phyloP scores from a whole-genome alignment of 2,888 invertebrate species.

The Acleris literana region DNA sequence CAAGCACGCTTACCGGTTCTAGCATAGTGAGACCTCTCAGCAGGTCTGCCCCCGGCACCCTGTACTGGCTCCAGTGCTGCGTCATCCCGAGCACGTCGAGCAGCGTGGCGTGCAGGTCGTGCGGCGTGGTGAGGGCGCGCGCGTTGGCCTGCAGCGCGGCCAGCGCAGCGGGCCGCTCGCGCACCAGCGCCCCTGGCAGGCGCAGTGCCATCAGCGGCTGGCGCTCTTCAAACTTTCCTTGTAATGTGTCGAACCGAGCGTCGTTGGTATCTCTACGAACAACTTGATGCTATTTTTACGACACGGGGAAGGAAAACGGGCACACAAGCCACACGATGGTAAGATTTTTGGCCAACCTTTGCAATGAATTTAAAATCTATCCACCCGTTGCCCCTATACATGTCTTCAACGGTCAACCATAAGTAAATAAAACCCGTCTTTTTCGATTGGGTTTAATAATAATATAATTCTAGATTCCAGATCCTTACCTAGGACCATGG shows the following conservation, averaged over 20 bases:
- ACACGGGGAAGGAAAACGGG: too few relatives aligned
- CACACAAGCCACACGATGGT: too few relatives aligned
- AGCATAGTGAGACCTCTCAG: slow-evolving; percentile 85
- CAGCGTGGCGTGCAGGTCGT: slow-evolving; percentile 93
- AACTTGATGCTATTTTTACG: too few relatives aligned
- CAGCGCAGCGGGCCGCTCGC: slow-evolving; percentile 83
- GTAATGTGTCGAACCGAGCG: too few relatives aligned
- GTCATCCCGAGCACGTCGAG: slow-evolving; percentile 85
- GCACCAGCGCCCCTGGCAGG: slow-evolving; percentile 88
- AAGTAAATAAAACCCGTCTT: too few relatives aligned
- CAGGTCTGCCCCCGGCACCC: slow-evolving; percentile 70
- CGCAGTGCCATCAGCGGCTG: slow-evolving; percentile 93
- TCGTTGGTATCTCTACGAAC: too few relatives aligned
- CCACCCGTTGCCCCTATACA: too few relatives aligned
- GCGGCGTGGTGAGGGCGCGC: slow-evolving; percentile 91
- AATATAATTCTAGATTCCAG: too few relatives aligned
- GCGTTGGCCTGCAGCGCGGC: slow-evolving; percentile 86
- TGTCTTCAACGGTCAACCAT: too few relatives aligned
- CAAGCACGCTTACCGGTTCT: slow-evolving; percentile 75
- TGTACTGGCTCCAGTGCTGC: slow-evolving; percentile 57
- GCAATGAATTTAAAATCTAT: too few relatives aligned
- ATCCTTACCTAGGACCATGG: slow-evolving; percentile 91
- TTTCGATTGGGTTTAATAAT: too few relatives aligned
- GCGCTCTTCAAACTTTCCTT: slow-evolving; percentile 91
- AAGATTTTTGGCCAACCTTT: too few relatives aligned